phyloP scores from a whole-genome alignment of 1,140 invertebrate genomes.

The Lepidurus arcticus region DNA sequence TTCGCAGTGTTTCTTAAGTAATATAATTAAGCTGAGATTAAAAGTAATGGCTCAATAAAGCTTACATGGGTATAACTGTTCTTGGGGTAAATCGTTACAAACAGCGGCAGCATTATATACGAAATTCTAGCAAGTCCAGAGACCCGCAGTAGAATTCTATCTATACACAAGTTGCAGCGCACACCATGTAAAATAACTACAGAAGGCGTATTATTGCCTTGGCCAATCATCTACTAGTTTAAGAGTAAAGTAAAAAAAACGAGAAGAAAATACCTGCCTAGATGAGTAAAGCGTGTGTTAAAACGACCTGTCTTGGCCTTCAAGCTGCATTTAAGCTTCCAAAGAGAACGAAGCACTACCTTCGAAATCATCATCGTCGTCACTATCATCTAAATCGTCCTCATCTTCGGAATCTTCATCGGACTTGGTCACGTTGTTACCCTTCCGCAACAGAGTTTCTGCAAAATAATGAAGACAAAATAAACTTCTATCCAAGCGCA shows the following conservation, averaged over 20 bases:
- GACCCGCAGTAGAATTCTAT: not conserved
- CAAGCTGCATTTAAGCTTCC: slow-evolving; percentile 3
- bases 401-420: slow-evolving; percentile 27
- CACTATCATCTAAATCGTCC: slow-evolving; percentile 21
- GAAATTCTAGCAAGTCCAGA: not conserved
- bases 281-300: slow-evolving; percentile 22
- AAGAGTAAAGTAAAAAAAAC: not conserved
- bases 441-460: slow-evolving; percentile 28
- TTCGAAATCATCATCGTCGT: slow-evolving; percentile 32
- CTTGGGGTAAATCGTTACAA: not conserved
- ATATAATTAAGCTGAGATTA: slow-evolving; percentile 8
- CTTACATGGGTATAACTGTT: not conserved
- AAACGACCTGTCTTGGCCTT: not conserved
- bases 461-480: not conserved
- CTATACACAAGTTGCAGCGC: not conserved
- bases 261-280: slow-evolving; percentile 19
- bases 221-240: slow-evolving; percentile 1
- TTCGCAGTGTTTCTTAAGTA: slow-evolving; percentile 10
- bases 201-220: not conserved
- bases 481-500: not conserved
- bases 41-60: slow-evolving; percentile 19
- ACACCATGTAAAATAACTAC: not conserved
- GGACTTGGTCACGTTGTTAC: slow-evolving; percentile 20
- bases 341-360: not conserved
- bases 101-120: slow-evolving; percentile 11